These are phyloP conservation scores for Campylomormyrus tamandua DNA, from an alignment of 2,113 vertebrate genomes.

Conservation along the genomic window DNA sequence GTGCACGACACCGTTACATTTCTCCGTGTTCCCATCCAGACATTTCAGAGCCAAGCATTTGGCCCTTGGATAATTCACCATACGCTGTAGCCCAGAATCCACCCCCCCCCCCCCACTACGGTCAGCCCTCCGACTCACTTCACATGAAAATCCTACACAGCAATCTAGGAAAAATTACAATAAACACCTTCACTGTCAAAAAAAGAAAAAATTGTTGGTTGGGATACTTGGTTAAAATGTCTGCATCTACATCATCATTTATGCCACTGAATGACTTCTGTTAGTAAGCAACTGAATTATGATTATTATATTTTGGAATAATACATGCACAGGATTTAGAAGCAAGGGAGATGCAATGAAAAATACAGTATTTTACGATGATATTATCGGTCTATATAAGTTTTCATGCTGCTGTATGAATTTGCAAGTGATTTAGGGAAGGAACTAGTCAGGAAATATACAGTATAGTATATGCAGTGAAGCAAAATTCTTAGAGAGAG, in stretches of 20 bases:
- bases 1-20: not conserved
- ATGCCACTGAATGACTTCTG: not conserved
- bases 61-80: not conserved
- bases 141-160: not conserved
- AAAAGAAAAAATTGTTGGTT: not conserved
- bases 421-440: not conserved
- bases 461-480: not conserved
- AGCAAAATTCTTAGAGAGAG: not conserved
- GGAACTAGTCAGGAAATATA: not conserved
- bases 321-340: not conserved
- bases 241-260: not conserved
- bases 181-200: not conserved
- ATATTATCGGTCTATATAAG: not conserved
- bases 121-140: not conserved
- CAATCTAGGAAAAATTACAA: not conserved
- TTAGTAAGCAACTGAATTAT: not conserved
- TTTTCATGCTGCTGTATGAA: not conserved
- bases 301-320: not conserved
- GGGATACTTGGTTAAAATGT: not conserved
- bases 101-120: not conserved
- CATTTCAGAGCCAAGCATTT: not conserved
- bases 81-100: not conserved
- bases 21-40: not conserved
- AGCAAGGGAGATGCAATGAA: not conserved
- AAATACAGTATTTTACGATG: not conserved